Conservation (phyloP, 2,113 vertebrate species). For the Platichthys stellatus region DNA sequence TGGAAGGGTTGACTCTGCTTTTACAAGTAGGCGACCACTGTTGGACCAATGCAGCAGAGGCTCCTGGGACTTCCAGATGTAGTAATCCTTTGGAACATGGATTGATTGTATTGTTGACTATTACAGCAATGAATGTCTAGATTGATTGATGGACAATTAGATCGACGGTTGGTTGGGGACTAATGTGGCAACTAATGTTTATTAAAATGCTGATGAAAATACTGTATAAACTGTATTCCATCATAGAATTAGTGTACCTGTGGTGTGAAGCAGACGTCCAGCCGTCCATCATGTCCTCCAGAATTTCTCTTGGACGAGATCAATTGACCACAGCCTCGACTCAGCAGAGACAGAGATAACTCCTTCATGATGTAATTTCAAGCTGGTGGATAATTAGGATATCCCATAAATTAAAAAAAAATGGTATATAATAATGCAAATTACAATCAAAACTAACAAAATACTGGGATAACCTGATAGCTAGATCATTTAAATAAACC, state of each 20-base stretch:
- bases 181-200: too few relatives aligned
- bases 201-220: too few relatives aligned
- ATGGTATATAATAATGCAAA: too few relatives aligned
- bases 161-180: background rate
- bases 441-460: too few relatives aligned
- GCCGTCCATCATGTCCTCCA: slow-evolving; percentile 72
- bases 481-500: too few relatives aligned
- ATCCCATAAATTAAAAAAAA: background rate
- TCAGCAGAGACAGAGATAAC: slow-evolving; percentile 83
- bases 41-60: slow-evolving; percentile 63
- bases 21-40: slow-evolving; percentile 62
- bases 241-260: slow-evolving; percentile 64
- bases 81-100: slow-evolving; percentile 80
- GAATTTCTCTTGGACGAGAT: slow-evolving; percentile 54
- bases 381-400: background rate
- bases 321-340: slow-evolving; percentile 77
- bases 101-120: slow-evolving; percentile 14
- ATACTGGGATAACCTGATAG: too few relatives aligned
- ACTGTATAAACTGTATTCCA: background rate
- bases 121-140: background rate
- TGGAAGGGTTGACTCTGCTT: slow-evolving; percentile 72
- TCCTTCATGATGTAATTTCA: slow-evolving; percentile 71
- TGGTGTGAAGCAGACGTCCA: slow-evolving; percentile 84
- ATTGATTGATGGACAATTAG: background rate
- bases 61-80: slow-evolving; percentile 83